Base-by-base conservation (phyloP, 2,797 vertebrate genomes). In the Typhlichthys subterraneus region DNA sequence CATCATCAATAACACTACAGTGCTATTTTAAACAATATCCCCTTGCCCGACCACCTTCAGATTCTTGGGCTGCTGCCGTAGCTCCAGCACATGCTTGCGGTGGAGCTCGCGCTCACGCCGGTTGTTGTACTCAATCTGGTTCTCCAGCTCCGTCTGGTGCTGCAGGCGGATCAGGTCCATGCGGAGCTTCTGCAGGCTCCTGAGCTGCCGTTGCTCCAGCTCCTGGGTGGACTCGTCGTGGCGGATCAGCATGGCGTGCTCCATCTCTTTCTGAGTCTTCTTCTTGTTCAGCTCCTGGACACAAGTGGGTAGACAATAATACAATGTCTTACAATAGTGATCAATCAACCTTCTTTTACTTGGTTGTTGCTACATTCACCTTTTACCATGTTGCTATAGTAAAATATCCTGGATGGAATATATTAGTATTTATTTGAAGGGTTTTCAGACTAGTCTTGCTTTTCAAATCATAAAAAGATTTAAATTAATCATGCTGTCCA, bases 81-180 rank as follows among this genome's bases (percentile, higher is more conserved):
- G 96, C 90, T 99, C 97, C 90, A 99, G 94, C 81, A 99, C 96
- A 51, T 99, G 97, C 86, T 99, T 99, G 78, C 97, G 94, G 90
- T 98, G 97, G 83, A 99, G 95, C 84, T 99, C 97, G n/a, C 96
- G 92, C 85, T 99, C 96, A 1, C 97, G 92, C 48, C 97, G 93
- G 89, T 96, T 98, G 94, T 99, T 99, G 93, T 99, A 99, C 67
- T 99, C 97, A 65, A 97, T 96, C 95, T 99, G 97, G 92, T 99
- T 99, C 88, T 99, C 97, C 69, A 99, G 94, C 89, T 99, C 97
- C 0, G 97, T 98, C 92, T 99, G 97, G 92, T 99, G 97, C 95
- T 99, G 97, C 85, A 98, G 93, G 59, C 96, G 96, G 93, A 99
- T 99, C 85, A 99, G 94, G 90, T 99, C 97, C 96, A 98, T 97